Conservation (phyloP, 2,797 vertebrate species). For the Etheostoma nigrum region DNA sequence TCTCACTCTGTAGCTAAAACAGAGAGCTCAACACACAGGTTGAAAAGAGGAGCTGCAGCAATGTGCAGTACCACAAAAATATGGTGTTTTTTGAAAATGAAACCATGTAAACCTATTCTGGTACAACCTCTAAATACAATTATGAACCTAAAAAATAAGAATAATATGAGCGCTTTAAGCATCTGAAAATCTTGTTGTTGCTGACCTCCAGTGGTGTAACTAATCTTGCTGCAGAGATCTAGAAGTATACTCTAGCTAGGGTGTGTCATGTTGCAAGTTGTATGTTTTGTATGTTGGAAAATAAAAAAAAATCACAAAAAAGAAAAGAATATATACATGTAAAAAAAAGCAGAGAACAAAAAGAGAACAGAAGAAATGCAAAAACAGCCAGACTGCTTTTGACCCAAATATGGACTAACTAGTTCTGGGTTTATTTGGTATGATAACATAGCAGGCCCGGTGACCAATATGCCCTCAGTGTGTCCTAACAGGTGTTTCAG, state of each 20-base stretch:
- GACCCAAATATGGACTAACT: constrained; percentile 19
- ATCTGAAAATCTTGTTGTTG: not conserved
- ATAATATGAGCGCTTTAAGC: too few relatives aligned
- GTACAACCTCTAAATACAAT: too few relatives aligned
- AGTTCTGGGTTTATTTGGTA: constrained; percentile 15
- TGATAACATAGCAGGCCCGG: constrained; percentile 27
- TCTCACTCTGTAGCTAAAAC: too few relatives aligned
- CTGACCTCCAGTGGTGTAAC: not conserved
- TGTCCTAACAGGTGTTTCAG: constrained; percentile 75
- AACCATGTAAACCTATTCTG: too few relatives aligned
- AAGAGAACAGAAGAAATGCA: not conserved
- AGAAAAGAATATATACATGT: not conserved
- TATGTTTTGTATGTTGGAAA: too few relatives aligned
- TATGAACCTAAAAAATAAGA: too few relatives aligned
- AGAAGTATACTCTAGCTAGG: not conserved
- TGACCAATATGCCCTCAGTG: constrained; percentile 46
- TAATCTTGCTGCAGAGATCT: not conserved
- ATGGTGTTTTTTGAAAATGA: too few relatives aligned
- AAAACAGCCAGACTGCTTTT: constrained; percentile 1
- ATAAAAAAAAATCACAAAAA: too few relatives aligned
- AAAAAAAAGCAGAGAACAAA: constrained; percentile 3
- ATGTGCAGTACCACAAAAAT: too few relatives aligned
- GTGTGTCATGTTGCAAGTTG: not conserved
- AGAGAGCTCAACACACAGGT: too few relatives aligned
- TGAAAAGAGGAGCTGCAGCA: too few relatives aligned